phyloP scores from a whole-genome alignment of 2,888 invertebrate species.

The Uloborus plumipes region DNA sequence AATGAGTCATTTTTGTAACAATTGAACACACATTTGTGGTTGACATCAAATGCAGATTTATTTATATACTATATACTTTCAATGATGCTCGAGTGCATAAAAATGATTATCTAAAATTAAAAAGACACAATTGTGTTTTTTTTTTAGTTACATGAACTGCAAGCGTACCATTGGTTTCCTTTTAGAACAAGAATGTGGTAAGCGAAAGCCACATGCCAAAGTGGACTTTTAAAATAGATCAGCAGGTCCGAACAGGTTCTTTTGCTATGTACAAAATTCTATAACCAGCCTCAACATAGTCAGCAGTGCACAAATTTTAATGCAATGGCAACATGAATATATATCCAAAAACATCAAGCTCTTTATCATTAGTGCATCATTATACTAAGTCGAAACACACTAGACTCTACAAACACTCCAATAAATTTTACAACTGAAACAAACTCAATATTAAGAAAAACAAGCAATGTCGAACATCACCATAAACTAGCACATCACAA shows the following conservation, averaged over 20 bases:
- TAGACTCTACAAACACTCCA: conserved; percentile 63
- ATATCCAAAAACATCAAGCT: conserved; percentile 65
- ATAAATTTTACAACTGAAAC: conserved; percentile 57
- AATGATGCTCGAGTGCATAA: no score
- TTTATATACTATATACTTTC: no score
- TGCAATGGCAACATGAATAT: conserved; percentile 64
- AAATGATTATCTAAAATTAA: no score
- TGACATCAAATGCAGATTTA: no score
- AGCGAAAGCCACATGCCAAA: no score
- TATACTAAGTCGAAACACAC: conserved; percentile 59
- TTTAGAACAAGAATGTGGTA: no score
- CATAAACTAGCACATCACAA: conserved; percentile 54
- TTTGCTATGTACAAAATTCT: conserved; percentile 57
- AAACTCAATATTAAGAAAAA: conserved; percentile 27
- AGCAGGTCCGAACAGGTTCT: not conserved
- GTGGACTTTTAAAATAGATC: conserved; percentile 47
- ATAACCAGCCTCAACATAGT: conserved; percentile 56
- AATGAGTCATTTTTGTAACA: no score
- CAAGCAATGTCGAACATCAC: conserved; percentile 44
- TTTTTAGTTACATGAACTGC: no score
- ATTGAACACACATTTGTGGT: no score
- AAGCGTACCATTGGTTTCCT: no score
- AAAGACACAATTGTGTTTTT: no score
- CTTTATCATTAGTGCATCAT: conserved; percentile 63
- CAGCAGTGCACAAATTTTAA: conserved; percentile 61